Evolutionary conservation across 2,113 vertebrate genomes (phyloP), one percentile per base, ranked within the genome.

Genomic region (Nerophis lumbriciformis): DNA sequence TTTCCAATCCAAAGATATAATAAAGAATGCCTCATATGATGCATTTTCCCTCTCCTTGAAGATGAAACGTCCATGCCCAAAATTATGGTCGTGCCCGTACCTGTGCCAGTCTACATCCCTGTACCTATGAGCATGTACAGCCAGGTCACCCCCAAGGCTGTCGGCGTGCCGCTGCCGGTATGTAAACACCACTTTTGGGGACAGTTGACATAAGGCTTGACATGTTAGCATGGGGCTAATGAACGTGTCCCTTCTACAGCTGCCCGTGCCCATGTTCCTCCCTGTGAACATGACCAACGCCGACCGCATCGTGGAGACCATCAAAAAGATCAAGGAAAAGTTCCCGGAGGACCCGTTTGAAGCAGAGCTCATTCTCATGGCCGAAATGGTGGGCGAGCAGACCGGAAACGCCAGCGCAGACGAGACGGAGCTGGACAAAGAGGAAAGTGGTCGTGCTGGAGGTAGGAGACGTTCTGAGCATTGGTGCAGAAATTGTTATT

Each of bases 321-420:
- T 93, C 87, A 91, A 94, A 79, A 91, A 95, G 70, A 91, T 94
- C 77, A 97, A 94, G 66, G 91, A 95, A 49, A 97, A 95, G 79
- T 87, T 94, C 73, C 91, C 97, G 28, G 82, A 92, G 0, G 91
- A 95, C 75, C 92, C 96, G 0, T 94, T 92, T 69, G 96, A 98
- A 84, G 94, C 95, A 1, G 95, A 98, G 78, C 91, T 99, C 62
- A 92, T 98, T 82, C 93, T 97, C 80, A 98, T 98, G 96, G 96
- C 95, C n/a, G 95, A 96, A 89, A 94, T 97, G 85, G 94, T 98
- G 61, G 94, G 95, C 8, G 94, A 98, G 71, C 92, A 94, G 1
- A 69, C 61, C 0, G 71, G 72, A 55, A 60, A 58, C 8, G 75
- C 55, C 1, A 21, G 42, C 52, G 71, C 72, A 3, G n/a, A 38